Base-by-base conservation (phyloP, 1,140 invertebrate genomes). In the Babylonia areolata region DNA sequence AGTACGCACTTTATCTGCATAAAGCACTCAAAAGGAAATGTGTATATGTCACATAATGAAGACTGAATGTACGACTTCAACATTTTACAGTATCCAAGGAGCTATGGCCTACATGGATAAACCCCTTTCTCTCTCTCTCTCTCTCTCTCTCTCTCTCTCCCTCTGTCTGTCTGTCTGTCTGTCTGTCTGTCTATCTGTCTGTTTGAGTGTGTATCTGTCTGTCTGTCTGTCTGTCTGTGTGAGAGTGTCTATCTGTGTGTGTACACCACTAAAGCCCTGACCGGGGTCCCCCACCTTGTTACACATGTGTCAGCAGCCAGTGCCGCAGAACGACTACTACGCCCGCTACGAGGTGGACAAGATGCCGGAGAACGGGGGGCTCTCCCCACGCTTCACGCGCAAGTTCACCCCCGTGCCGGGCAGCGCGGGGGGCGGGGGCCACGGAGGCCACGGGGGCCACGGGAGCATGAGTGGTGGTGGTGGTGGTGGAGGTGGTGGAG, bases 351-450 rank as follows among this genome's bases (percentile, higher is more conserved):
- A 93, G 42, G 23, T 73, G 20, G 90, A 90, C 33, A 90, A 87
- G 64, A 75, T 89, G 0, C 89, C 90, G 17, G 92, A 93, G 89
- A 93, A 93, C 87, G 93, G 92, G 42, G 92, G 93, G 0, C 82
- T 93, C 15, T 91, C 92, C 3, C 91, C 93, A 1, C 88, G 92
- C 33, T 91, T 93, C 81, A 86, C 87, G 9, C 85, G 90, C 33
- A 91, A 88, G 85, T 84, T 92, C 28, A 86, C 85, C 11, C 71
- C 89, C 42, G 81, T 82, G 3, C 78, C 80, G 3, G 2, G 9
- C 3, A 3, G 23, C n/a, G 5, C 12, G 15, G 58, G 58, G 20
- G 58, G 58, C 9, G 58, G 0, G 20, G 78, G 40, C 2, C 28
- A 28, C 3, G 82, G 69, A 0, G 58, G 54, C 11, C 39, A 39